Evolutionary conservation across 2,113 vertebrate species (phyloP).

Genomic region (Gambusia holbrooki): DNA sequence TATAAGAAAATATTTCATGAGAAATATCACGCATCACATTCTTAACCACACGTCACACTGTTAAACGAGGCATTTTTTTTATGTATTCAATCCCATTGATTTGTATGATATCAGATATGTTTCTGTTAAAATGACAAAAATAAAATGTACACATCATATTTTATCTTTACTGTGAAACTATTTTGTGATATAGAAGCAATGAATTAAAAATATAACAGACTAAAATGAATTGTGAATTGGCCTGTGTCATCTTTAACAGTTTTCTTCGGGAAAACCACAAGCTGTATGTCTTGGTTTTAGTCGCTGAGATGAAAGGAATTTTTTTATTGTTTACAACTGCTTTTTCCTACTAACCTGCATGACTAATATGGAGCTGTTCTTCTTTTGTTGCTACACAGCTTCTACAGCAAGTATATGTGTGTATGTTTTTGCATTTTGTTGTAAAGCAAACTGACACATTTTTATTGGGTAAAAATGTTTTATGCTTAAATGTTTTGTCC

Average conservation of each 20-base stretch:
- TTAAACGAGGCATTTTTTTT: constrained; percentile 2
- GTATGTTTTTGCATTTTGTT: constrained; percentile 7
- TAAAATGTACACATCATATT: constrained; percentile 65
- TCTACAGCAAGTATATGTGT: constrained; percentile 17
- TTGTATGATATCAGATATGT: constrained; percentile 30
- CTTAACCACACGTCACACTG: not conserved
- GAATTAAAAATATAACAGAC: constrained; percentile 69
- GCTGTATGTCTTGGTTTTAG: constrained; percentile 72
- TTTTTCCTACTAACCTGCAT: constrained; percentile 80
- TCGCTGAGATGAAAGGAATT: constrained; percentile 13
- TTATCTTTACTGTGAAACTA: constrained; percentile 78
- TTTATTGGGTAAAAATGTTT: not conserved
- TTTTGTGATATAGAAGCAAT: constrained; percentile 64
- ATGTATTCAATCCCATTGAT: constrained; percentile 26
- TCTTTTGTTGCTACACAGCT: constrained; percentile 6
- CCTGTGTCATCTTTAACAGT: constrained; percentile 1
- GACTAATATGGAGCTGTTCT: constrained; percentile 50
- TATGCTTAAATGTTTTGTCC: not conserved
- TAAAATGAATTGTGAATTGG: constrained; percentile 37
- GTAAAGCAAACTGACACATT: not conserved
- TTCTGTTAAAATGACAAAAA: constrained; percentile 27
- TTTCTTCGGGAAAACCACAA: constrained; percentile 69
- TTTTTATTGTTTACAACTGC: constrained; percentile 27
- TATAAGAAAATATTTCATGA: constrained; percentile 28
- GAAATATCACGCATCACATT: constrained; percentile 32